Base-by-base conservation (phyloP, 2,797 vertebrate genomes). In the Malacoraja senta region DNA sequence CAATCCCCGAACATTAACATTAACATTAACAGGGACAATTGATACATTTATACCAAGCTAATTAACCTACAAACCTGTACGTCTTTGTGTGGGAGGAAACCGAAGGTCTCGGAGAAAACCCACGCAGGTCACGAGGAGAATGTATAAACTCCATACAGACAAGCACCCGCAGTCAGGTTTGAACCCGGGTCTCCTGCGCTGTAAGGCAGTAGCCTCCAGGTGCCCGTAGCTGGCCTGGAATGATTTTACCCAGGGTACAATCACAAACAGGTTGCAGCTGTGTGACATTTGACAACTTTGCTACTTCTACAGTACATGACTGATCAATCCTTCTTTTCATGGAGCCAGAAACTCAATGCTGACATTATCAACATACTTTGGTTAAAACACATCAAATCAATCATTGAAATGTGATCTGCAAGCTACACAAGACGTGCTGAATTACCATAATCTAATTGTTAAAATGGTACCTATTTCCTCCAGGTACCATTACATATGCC, bases 361-460 rank as follows among this genome's bases (percentile, higher is more conserved):
- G 61, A 35, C 63, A 71, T 44, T 44, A 24, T 72, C 68, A 91
- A 53, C 74, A 2, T 53, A 24, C 21, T 91, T 91, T 44, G 24
- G 32, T 74, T 91, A 72, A 53, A 74, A 53, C 3, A 53, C 38
- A 2, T 91, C 17, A 74, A 74, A 53, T 53, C 71, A 91, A 38
- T 74, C 35, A 74, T 53, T 91, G 90, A 91, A 91, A 53, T 17
- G 10, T 53, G 38, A 68, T 35, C 21, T 17, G 21, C 65, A 38
- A 91, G 38, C 68, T 38, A 2, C 65, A 26, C n/a, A 92, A 92
- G 38, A 44, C 72, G 76, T 74, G 90, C 38, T 74, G 26, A 91
- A 72, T 91, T 91, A 71, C 13, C 58, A 29, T 58, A 86, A 61
- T 86, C 83, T 72, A 91, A 53, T 91, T 44, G 38, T n/a, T 92